Evolutionary conservation across 2,797 vertebrate genomes (phyloP).

Genomic region (Parotocinclus haroldoi): DNA sequence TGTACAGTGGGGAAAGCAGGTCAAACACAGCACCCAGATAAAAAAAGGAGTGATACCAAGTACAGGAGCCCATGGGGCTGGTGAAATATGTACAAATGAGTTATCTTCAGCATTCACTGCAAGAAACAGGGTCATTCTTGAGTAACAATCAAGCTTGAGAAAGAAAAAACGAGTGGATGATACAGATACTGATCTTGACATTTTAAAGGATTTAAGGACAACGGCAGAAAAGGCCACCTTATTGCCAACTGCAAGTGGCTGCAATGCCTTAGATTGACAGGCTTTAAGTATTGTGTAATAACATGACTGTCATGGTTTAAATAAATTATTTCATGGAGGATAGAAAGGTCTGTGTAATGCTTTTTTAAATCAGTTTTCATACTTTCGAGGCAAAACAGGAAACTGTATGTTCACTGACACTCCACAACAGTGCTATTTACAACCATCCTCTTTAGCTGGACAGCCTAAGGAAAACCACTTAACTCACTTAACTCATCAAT

Average conservation of each 20-base stretch:
- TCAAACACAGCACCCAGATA: conserved; percentile 85
- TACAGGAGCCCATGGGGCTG: conserved; percentile 76
- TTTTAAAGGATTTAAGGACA: conserved; percentile 77
- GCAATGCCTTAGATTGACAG: conserved; percentile 62
- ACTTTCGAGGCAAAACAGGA: conserved; percentile 31
- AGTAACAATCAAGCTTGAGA: background rate
- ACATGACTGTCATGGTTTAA: conserved; percentile 4
- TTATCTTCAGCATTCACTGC: conserved; percentile 52
- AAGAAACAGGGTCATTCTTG: background rate
- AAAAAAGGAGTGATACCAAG: conserved; percentile 58
- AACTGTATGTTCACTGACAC: conserved; percentile 40
- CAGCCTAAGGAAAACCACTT: conserved; percentile 18
- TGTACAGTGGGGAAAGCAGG: conserved; percentile 93
- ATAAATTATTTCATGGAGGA: conserved; percentile 10
- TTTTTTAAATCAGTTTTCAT: too few relatives aligned
- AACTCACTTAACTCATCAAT: conserved; percentile 5
- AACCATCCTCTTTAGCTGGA: conserved; percentile 7
- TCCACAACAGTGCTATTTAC: conserved; percentile 14
- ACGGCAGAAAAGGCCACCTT: conserved; percentile 86
- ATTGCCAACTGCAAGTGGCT: conserved; percentile 85
- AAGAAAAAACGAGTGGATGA: conserved; percentile 71
- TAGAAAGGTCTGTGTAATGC: background rate
- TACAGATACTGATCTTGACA: conserved; percentile 82
- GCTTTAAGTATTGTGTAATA: conserved; percentile 48
- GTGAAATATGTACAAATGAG: conserved; percentile 74